These are phyloP conservation scores for Dendronephthya gigantea DNA, from an alignment of 64 coral and sea anemone species.

Conservation along the genomic window DNA sequence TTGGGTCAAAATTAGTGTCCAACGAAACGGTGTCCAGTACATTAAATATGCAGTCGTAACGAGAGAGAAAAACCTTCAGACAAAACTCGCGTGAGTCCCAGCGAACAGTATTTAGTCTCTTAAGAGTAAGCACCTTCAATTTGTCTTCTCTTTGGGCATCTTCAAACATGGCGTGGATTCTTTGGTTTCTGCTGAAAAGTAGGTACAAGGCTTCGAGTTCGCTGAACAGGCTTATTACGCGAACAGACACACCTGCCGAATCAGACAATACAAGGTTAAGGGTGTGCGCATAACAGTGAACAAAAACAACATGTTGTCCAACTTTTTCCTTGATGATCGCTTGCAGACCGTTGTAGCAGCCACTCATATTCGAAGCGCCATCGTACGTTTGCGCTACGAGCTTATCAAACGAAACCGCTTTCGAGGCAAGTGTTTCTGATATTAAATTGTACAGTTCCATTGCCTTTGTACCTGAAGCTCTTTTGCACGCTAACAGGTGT, in stretches of 20 bases:
- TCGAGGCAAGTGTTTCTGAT: not conserved
- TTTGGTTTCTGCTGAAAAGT: not conserved
- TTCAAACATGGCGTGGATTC: not conserved
- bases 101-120: not conserved
- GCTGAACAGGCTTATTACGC: not conserved
- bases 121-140: not conserved
- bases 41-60: not conserved
- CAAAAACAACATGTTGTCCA: not conserved
- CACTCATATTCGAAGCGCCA: not conserved
- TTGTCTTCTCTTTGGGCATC: not conserved
- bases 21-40: not conserved
- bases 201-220: not conserved
- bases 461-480: not conserved
- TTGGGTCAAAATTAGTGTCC: not conserved
- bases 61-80: not conserved
- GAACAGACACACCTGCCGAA: not conserved
- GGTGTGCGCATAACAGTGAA: not conserved
- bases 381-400: not conserved
- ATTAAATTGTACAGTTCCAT: not conserved
- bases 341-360: slow-evolving; percentile 8
- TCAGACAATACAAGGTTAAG: not conserved
- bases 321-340: slow-evolving; percentile 4
- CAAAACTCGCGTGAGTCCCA: slow-evolving; percentile 5
- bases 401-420: not conserved
- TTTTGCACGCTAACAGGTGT: not conserved